Conservation (phyloP, 2,888 invertebrate genomes). For the Trachelus stipa region DNA sequence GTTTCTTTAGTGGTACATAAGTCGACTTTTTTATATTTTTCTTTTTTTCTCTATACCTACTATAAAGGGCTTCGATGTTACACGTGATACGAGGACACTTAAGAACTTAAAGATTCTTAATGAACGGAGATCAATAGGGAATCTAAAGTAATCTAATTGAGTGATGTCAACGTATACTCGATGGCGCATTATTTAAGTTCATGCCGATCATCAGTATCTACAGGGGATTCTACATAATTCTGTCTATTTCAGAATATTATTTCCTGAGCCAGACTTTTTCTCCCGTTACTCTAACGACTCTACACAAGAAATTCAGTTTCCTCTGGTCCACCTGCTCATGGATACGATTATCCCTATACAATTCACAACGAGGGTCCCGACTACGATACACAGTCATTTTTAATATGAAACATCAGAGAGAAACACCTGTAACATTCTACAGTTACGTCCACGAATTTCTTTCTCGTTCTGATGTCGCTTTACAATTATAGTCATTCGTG, state of each 20-base stretch:
- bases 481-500: not conserved
- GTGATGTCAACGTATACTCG: not conserved
- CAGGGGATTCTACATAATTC: not conserved
- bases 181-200: not conserved
- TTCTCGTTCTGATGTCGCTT: not conserved
- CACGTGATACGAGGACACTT: not conserved
- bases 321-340: not conserved
- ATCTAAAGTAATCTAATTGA: not conserved
- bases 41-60: not conserved
- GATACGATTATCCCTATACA: not conserved
- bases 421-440: not conserved
- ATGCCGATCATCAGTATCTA: not conserved
- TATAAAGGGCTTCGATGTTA: not conserved
- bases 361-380: not conserved
- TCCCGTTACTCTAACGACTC: not conserved
- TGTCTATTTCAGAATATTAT: not conserved
- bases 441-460: not conserved
- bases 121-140: not conserved
- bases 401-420: not conserved
- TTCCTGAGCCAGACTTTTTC: not conserved
- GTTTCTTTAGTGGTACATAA: not conserved
- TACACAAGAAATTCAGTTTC: not conserved
- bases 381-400: not conserved
- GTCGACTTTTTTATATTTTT: not conserved
- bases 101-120: not conserved